Evolutionary conservation across 2,888 invertebrate species (phyloP).

Genomic region (Callyntrura guangdongensis): DNA sequence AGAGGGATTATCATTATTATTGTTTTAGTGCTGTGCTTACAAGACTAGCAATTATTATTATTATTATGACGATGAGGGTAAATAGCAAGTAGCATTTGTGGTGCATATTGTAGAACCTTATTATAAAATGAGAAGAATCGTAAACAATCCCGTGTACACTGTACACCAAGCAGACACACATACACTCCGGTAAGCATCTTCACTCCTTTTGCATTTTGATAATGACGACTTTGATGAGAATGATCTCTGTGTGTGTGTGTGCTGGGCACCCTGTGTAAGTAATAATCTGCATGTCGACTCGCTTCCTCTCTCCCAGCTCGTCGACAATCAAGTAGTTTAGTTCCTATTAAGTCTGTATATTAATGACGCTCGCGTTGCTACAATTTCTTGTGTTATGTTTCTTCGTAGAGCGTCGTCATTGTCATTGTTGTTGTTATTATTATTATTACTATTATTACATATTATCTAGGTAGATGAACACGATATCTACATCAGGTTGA

Average conservation of each 20-base stretch:
- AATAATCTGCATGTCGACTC: background rate
- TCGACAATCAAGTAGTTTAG: background rate
- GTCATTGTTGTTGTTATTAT: background rate
- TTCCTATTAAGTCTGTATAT: background rate
- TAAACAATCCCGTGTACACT: too few relatives aligned
- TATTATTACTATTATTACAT: too few relatives aligned
- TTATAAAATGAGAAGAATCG: too few relatives aligned
- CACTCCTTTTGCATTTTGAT: background rate
- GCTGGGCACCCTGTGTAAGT: too few relatives aligned
- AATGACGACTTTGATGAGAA: background rate
- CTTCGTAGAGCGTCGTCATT: background rate
- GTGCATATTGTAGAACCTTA: too few relatives aligned
- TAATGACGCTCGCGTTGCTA: background rate
- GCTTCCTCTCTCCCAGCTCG: background rate
- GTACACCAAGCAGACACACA: too few relatives aligned
- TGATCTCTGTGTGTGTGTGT: too few relatives aligned
- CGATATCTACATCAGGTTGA: too few relatives aligned
- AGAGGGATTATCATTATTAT: slow-evolving; percentile 3
- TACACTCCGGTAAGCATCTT: too few relatives aligned
- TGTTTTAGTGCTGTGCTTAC: background rate
- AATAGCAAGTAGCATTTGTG: background rate
- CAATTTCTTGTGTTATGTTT: background rate
- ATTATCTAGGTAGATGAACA: too few relatives aligned
- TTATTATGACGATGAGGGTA: background rate
- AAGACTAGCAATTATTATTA: slow-evolving; percentile 25